Evolutionary conservation across 2,797 vertebrate genomes (phyloP).

Genomic region (Neoniphon sammara): DNA sequence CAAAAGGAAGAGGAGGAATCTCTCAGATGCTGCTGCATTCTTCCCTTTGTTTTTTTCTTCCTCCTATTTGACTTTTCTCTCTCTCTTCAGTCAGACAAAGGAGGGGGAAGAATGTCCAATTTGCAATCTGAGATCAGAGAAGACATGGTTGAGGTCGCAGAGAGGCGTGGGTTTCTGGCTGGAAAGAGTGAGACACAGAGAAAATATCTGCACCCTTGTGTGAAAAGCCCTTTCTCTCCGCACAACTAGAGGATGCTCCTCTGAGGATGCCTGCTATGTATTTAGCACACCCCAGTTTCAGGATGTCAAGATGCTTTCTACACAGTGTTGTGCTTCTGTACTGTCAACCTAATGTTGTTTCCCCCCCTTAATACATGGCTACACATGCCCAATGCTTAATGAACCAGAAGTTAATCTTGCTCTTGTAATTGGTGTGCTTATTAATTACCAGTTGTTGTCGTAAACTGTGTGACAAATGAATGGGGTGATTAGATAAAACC

Average conservation of each 20-base stretch:
- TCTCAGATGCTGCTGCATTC: constrained; percentile 44
- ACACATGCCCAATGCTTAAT: constrained; percentile 46
- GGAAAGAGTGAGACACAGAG: constrained; percentile 57
- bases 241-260: constrained; percentile 43
- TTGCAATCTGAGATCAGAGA: constrained; percentile 65
- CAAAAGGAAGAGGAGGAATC: constrained; percentile 41
- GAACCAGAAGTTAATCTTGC: constrained; percentile 63
- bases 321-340: not conserved
- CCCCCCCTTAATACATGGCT: constrained; percentile 14
- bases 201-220: constrained; percentile 53
- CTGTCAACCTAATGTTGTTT: constrained; percentile 10
- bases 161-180: constrained; percentile 49
- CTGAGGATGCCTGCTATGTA: constrained; percentile 38
- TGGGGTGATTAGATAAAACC: constrained; percentile 74
- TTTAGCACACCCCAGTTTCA: constrained; percentile 40
- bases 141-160: constrained; percentile 52
- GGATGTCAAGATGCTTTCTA: constrained; percentile 10
- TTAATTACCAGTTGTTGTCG: constrained; percentile 66
- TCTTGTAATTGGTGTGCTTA: constrained; percentile 71
- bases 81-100: constrained; percentile 19
- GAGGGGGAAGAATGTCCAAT: constrained; percentile 46
- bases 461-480: constrained; percentile 69
- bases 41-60: constrained; percentile 11
- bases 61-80: constrained; percentile 41
- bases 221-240: constrained; percentile 54